phyloP scores from a whole-genome alignment of 2,888 invertebrate genomes.

The Drosophila anomalata region DNA sequence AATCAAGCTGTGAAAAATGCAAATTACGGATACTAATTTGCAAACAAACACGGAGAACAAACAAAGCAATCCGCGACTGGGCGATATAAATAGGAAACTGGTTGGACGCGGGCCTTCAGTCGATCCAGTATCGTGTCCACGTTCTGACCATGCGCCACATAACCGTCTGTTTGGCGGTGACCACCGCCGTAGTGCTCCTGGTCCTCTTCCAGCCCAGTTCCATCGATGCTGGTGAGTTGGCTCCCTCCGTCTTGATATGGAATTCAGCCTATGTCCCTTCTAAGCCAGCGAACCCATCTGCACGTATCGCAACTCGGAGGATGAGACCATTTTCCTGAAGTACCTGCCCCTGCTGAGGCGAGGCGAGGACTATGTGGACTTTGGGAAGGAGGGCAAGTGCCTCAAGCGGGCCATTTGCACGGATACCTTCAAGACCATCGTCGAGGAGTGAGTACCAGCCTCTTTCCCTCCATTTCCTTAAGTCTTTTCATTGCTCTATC shows the following conservation, averaged over 20 bases:
- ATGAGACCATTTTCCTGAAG: constrained; percentile 78
- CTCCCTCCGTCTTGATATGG: no score
- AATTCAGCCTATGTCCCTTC: not conserved
- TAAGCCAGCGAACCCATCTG: constrained; percentile 76
- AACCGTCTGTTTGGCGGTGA: constrained; percentile 10
- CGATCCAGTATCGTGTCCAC: constrained; percentile 24
- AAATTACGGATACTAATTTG: constrained; percentile 39
- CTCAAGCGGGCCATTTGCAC: constrained; percentile 75
- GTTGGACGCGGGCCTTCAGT: constrained; percentile 41
- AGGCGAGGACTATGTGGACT: constrained; percentile 81
- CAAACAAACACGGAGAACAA: constrained; percentile 7
- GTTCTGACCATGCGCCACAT: constrained; percentile 49
- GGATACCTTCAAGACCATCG: constrained; percentile 70
- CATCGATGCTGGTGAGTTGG: constrained; percentile 26
- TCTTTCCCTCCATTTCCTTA: no score
- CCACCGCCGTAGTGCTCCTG: constrained; percentile 20
- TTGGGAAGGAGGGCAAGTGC: constrained; percentile 77
- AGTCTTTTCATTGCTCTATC: no score
- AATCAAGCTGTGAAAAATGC: constrained; percentile 41
- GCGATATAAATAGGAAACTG: constrained; percentile 68
- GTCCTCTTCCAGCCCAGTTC: constrained; percentile 22
- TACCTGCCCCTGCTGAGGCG: constrained; percentile 70
- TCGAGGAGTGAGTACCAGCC: constrained; percentile 74
- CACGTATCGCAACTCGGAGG: constrained; percentile 74
- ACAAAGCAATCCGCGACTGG: not conserved